Evolutionary conservation across 2,797 vertebrate genomes (phyloP).

Genomic region (Hydrocynus forskahlii): DNA sequence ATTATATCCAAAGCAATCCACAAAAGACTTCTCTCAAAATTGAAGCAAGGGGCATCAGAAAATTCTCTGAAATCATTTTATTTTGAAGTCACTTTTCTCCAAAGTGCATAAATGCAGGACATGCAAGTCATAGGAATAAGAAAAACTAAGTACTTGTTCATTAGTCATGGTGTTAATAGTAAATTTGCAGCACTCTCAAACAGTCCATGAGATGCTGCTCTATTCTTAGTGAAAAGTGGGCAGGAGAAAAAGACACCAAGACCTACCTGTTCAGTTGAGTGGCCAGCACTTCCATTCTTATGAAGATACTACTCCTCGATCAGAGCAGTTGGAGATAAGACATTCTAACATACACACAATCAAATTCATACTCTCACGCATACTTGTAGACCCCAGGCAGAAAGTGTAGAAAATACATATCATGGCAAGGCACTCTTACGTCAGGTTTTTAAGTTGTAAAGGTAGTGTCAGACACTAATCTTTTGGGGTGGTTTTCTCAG

Average conservation of each 20-base stretch:
- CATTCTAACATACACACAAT: constrained; percentile 49
- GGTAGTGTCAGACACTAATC: not conserved
- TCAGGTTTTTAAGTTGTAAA: not conserved
- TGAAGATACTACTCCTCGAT: constrained; percentile 62
- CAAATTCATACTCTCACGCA: constrained; percentile 24
- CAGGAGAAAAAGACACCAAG: constrained; percentile 59
- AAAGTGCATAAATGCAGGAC: constrained; percentile 66
- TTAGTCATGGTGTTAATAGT: constrained; percentile 13
- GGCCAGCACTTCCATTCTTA: constrained; percentile 57
- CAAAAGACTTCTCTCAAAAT: constrained; percentile 78
- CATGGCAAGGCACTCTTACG: constrained; percentile 46
- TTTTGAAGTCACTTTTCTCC: constrained; percentile 77
- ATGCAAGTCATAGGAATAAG: constrained; percentile 68
- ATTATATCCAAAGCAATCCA: constrained; percentile 61
- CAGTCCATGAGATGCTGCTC: constrained; percentile 30
- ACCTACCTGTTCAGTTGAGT: constrained; percentile 79
- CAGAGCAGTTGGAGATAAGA: constrained; percentile 62
- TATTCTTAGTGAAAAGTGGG: constrained; percentile 48
- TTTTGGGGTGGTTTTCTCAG: not conserved
- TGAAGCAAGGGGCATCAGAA: constrained; percentile 77
- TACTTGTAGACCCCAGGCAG: constrained; percentile 7
- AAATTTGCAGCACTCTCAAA: constrained; percentile 22
- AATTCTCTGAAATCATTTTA: constrained; percentile 81
- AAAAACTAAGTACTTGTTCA: constrained; percentile 32
- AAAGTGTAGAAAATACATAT: constrained; percentile 41